phyloP scores from a whole-genome alignment of 2,888 invertebrate genomes.

The Macropis europaea region DNA sequence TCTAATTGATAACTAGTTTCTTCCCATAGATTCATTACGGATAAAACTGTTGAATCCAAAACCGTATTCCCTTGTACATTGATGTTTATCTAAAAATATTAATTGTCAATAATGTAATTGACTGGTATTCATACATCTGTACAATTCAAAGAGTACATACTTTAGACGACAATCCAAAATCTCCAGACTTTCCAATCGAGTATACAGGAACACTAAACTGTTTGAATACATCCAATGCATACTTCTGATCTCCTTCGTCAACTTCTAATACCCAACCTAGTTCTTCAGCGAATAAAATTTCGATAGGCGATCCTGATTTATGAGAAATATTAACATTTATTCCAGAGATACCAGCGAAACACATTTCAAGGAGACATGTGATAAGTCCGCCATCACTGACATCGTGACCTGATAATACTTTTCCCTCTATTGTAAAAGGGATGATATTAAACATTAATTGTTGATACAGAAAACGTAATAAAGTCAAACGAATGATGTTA shows the following conservation, averaged over 20 bases:
- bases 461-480: neutral
- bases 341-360: conserved; percentile 95
- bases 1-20: conserved; percentile 96
- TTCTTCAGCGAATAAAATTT: conserved; percentile 91
- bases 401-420: conserved; percentile 93
- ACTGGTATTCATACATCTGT: neutral
- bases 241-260: conserved; percentile 80
- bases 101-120: neutral
- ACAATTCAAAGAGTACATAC: conserved; percentile 69
- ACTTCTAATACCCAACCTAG: conserved; percentile 93
- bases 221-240: conserved; percentile 84
- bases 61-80: conserved; percentile 83
- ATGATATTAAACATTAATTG: neutral
- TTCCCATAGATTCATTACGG: conserved; percentile 94
- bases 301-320: conserved; percentile 82
- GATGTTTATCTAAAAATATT: conserved; percentile 80
- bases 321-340: conserved; percentile 84
- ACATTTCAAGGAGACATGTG: conserved; percentile 95
- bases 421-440: conserved; percentile 81
- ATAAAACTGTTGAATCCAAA: conserved; percentile 84
- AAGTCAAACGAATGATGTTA: neutral
- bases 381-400: conserved; percentile 98
- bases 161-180: conserved; percentile 86
- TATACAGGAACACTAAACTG: conserved; percentile 84
- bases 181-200: conserved; percentile 85